A percentile compares a stretch with the other conserved stretches of the same genome.
phyloP scores from a whole-genome alignment of 2,888 invertebrate genomes.

The Disparrhopalites patrizii region DNA sequence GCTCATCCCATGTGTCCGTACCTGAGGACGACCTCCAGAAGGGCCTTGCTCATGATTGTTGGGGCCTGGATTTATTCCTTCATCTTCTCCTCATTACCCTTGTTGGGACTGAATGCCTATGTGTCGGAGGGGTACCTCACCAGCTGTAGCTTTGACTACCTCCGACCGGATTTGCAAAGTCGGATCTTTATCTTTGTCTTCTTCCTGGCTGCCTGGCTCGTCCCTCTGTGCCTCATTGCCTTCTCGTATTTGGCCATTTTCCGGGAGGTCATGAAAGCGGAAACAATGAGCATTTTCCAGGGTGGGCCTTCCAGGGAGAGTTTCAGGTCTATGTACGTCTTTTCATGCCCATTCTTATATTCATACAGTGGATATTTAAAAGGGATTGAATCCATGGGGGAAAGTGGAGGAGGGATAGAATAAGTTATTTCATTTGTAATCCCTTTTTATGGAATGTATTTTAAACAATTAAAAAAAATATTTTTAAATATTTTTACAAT shows the following conservation, averaged over 20 bases:
- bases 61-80: conserved; percentile 71
- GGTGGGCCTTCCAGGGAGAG: conserved; percentile 8
- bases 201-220: conserved; percentile 70
- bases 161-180: conserved; percentile 60
- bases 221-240: conserved; percentile 67
- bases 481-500: background rate
- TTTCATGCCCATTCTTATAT: background rate
- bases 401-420: no score
- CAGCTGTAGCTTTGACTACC: conserved; percentile 80
- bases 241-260: conserved; percentile 71
- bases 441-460: no score
- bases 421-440: no score
- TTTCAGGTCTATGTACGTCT: conserved; percentile 17
- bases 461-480: background rate
- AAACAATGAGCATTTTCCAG: conserved; percentile 51
- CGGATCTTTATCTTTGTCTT: conserved; percentile 69
- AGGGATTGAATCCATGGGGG: background rate
- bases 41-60: conserved; percentile 61
- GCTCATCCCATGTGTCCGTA: conserved; percentile 70
- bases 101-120: conserved; percentile 69
- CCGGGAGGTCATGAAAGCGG: conserved; percentile 60
- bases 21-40: conserved; percentile 60
- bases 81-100: conserved; percentile 66
- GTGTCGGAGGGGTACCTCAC: conserved; percentile 80
- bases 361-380: background rate